Evolutionary conservation across 2,797 vertebrate species (phyloP), one percentile per base, ranked within the genome.

Genomic region (Eulemur coronatus): DNA sequence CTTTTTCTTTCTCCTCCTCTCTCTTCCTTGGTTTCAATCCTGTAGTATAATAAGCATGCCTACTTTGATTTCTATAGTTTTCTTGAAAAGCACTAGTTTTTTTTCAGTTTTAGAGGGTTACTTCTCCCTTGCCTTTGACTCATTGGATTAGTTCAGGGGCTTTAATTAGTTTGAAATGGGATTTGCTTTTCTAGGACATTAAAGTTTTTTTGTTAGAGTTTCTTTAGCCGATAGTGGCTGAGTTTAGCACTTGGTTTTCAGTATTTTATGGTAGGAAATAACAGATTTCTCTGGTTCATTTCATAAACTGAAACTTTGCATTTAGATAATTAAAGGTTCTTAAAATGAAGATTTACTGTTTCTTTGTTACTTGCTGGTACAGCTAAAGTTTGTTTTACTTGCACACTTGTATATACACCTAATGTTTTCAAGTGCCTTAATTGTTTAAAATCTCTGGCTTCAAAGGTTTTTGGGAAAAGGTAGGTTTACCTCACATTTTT

Each of bases 351-450:
- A 78, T 73, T 89, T 94, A 88, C 84, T 96, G 72, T 85, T 94
- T 93, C 80, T 98, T 85, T 85, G 79, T 96, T 94, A 94, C 81
- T 96, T 95, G 89, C 63, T 97, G 97, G 91, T 97, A 96, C 96
- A 96, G 96, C 89, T 97, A 10, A 94, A 94, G 87, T 97, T 96
- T 97, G 94, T 97, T 98, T 97, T 92, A 95, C 96, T 96, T 98
- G 97, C 97, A 96, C 93, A 93, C 97, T 97, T 96, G 97, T 97
- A 96, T 59, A 90, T 95, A 97, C 2, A 96, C 87, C 84, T 96
- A 96, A 94, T 97, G 95, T 98, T 98, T 98, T 98, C 65, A 99
- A 99, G 98, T 99, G 98, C 99, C 99, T 99, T 99, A 98, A 97
- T 98, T 98, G 97, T 97, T 98, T 98, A 97, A 95, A 95, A 97